These are phyloP conservation scores for Sorex fumeus DNA, from an alignment of 2,113 vertebrate genomes.

Conservation along the genomic window DNA sequence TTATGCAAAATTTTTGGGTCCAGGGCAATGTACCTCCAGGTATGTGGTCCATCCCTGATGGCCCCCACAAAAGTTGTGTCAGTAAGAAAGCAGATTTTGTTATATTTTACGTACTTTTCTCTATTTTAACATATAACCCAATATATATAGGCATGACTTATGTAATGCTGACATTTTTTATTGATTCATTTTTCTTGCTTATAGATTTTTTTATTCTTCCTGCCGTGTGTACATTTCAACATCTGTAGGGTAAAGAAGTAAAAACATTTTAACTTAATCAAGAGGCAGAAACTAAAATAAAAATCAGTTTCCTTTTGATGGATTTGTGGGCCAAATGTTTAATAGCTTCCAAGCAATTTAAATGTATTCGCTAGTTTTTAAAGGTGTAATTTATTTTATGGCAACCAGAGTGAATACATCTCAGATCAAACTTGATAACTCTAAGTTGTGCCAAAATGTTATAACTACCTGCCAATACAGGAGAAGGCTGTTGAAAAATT, in stretches of 20 bases:
- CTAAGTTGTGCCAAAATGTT: not conserved
- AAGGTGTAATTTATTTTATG: conserved; percentile 8
- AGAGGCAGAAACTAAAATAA: not conserved
- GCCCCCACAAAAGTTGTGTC: not conserved
- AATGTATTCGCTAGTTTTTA: not conserved
- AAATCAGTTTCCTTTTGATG: not conserved
- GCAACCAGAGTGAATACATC: not conserved
- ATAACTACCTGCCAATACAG: not conserved
- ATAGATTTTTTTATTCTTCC: not conserved
- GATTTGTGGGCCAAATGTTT: not conserved
- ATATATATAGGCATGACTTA: not conserved
- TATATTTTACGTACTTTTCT: not conserved
- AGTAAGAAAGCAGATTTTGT: conserved; percentile 13
- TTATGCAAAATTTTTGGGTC: not conserved
- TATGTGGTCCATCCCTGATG: too few species aligned
- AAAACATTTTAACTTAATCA: not conserved
- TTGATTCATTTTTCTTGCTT: not conserved
- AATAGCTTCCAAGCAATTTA: not conserved
- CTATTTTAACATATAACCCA: not conserved
- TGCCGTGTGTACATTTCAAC: not conserved
- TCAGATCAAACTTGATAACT: not conserved
- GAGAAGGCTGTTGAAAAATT: not conserved
- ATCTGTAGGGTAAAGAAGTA: not conserved
- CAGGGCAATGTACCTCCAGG: too few species aligned
- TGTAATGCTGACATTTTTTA: not conserved